Evolutionary conservation across 1,140 invertebrate species (phyloP).

Genomic region (Tetramorium parvispinum): DNA sequence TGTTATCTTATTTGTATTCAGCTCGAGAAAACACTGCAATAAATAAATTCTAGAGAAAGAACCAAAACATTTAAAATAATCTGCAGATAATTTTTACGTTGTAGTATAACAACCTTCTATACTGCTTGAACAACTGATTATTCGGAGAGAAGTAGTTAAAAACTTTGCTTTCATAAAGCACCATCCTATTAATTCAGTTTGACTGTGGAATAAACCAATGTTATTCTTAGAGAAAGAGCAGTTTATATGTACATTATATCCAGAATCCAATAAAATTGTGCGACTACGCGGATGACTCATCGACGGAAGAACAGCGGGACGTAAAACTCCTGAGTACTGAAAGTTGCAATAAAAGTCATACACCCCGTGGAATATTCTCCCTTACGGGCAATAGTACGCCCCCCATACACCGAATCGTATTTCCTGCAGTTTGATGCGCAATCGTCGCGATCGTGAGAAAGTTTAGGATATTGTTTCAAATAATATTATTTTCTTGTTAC

Average conservation of each 20-base stretch:
- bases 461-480: background rate
- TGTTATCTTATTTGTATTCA: no score
- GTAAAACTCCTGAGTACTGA: slow-evolving; percentile 29
- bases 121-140: background rate
- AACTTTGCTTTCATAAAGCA: background rate
- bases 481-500: background rate
- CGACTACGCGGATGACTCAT: slow-evolving; percentile 56
- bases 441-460: slow-evolving; percentile 23
- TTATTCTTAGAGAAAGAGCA: background rate
- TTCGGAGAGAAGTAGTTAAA: background rate
- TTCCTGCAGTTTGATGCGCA: slow-evolving; percentile 31
- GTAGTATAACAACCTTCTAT: background rate
- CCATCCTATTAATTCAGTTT: background rate
- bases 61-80: background rate
- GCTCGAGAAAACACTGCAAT: background rate
- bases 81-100: background rate
- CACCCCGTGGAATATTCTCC: slow-evolving; percentile 35
- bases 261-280: slow-evolving; percentile 35
- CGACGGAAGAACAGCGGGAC: slow-evolving; percentile 39
- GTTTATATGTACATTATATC: background rate
- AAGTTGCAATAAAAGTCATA: slow-evolving; percentile 63
- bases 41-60: background rate
- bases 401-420: background rate
- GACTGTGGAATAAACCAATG: background rate
- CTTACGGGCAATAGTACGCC: background rate